These are phyloP conservation scores for Periophthalmus magnuspinnatus DNA, from an alignment of 2,797 vertebrate genomes.

Conservation along the genomic window DNA sequence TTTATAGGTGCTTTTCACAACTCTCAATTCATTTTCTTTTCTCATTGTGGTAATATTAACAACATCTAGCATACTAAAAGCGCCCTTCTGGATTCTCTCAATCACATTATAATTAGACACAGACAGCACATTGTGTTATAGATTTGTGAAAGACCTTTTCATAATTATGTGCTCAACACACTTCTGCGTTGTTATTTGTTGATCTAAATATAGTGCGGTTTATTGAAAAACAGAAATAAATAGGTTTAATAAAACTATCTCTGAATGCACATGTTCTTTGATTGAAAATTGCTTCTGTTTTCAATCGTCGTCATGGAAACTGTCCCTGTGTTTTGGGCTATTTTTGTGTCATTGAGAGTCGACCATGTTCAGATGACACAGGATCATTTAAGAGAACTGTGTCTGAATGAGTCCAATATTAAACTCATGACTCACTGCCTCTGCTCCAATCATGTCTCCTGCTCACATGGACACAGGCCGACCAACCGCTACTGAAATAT, in stretches of 20 bases:
- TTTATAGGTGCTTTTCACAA: too few species aligned
- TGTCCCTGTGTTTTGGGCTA: background rate
- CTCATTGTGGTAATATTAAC: too few species aligned
- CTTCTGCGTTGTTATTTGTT: too few species aligned
- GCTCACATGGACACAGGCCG: background rate
- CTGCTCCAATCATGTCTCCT: background rate
- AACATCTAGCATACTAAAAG: too few species aligned
- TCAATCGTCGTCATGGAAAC: background rate
- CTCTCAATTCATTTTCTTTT: too few species aligned
- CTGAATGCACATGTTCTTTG: background rate
- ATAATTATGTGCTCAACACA: too few species aligned
- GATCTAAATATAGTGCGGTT: too few species aligned
- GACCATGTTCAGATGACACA: background rate
- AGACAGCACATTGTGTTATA: too few species aligned
- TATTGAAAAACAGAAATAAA: too few species aligned
- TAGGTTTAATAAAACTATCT: background rate
- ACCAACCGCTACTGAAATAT: background rate
- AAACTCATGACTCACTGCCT: background rate
- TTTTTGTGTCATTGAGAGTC: background rate
- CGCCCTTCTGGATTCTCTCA: too few species aligned
- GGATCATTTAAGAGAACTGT: background rate
- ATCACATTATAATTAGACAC: too few species aligned
- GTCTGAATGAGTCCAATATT: conserved; percentile 5
- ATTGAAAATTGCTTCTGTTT: background rate
- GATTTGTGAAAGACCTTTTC: too few species aligned